These are phyloP conservation scores for Herpetotheres cachinnans DNA, from an alignment of 2,113 vertebrate species.

Conservation along the genomic window DNA sequence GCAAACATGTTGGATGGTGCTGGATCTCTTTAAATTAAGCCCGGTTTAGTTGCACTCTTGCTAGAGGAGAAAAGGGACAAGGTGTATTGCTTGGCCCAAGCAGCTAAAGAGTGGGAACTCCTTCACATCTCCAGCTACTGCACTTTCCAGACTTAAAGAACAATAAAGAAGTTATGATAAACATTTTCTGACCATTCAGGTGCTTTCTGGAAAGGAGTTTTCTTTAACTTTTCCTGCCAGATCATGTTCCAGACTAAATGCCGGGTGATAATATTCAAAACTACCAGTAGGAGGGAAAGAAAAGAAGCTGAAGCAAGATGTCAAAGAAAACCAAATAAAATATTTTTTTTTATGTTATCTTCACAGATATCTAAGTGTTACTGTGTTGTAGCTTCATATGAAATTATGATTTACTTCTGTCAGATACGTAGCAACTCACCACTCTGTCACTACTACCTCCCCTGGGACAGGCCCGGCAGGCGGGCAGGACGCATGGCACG, in stretches of 20 bases:
- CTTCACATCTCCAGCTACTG: not conserved
- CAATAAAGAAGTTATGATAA: not conserved
- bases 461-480: not conserved
- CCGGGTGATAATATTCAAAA: not conserved
- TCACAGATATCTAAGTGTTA: not conserved
- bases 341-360: not conserved
- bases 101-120: not conserved
- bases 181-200: not conserved
- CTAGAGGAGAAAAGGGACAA: not conserved
- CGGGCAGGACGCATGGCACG: fast-evolving
- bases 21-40: not conserved
- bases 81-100: not conserved
- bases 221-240: not conserved
- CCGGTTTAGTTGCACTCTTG: not conserved
- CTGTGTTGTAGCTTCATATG: not conserved
- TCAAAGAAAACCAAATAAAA: not conserved
- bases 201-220: not conserved
- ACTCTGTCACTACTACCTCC: not conserved
- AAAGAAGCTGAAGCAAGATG: not conserved
- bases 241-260: not conserved
- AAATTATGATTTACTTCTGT: not conserved
- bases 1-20: not conserved
- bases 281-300: not conserved
- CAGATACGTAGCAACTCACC: not conserved
- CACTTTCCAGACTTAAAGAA: not conserved